These are phyloP conservation scores for Odontamblyopus rebecca DNA, from an alignment of 2,797 vertebrate genomes.

Conservation along the genomic window DNA sequence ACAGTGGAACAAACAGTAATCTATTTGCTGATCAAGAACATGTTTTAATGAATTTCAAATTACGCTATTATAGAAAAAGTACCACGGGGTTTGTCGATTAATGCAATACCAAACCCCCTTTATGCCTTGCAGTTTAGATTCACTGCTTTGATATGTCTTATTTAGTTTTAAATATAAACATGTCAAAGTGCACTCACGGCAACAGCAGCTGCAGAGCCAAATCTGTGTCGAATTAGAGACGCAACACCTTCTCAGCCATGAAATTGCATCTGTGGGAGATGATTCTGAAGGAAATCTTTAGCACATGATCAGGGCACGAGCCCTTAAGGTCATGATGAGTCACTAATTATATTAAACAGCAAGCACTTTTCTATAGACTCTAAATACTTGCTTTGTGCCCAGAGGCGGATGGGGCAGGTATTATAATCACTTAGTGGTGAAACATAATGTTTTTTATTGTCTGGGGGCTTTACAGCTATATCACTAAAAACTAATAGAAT, in stretches of 20 bases:
- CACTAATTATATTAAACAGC: constrained; percentile 1
- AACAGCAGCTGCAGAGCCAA: constrained; percentile 11
- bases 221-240: constrained; percentile 19
- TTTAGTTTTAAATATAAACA: constrained; percentile 4
- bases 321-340: constrained; percentile 10
- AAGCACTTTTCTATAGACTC: neutral
- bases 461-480: neutral
- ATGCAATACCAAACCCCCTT: neutral
- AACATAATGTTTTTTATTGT: neutral
- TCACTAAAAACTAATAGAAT: neutral
- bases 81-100: neutral
- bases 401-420: neutral
- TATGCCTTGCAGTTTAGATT: neutral
- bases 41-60: constrained; percentile 7
- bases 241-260: constrained; percentile 29
- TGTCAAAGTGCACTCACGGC: neutral
- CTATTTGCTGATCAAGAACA: neutral
- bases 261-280: constrained; percentile 34
- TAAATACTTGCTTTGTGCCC: constrained; percentile 4
- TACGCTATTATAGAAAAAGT: neutral
- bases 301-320: constrained; percentile 7
- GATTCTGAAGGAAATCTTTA: constrained; percentile 16
- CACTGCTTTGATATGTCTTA: neutral
- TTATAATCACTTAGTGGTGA: neutral
- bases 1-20: neutral